phyloP scores from a whole-genome alignment of 2,888 invertebrate species.

The Eustalomyia histrio region DNA sequence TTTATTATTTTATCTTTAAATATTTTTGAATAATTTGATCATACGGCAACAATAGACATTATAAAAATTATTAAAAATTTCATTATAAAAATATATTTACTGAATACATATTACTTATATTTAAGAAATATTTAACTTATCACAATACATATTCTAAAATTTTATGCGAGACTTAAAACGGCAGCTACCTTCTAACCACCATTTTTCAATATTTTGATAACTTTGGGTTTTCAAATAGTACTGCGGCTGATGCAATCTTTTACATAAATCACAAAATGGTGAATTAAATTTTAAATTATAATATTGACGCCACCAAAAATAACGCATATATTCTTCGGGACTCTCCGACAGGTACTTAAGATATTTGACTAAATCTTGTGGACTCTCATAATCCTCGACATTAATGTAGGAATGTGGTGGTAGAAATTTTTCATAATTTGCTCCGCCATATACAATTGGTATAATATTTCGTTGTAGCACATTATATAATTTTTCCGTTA shows the following conservation, averaged over 20 bases:
- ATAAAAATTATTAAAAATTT: conserved; percentile 24
- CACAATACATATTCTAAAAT: conserved; percentile 44
- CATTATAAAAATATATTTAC: conserved; percentile 15
- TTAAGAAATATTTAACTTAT: background rate
- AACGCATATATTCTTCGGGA: conserved; percentile 82
- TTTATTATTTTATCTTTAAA: no score
- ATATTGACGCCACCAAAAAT: conserved; percentile 84
- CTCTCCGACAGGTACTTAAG: conserved; percentile 79
- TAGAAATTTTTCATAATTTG: conserved; percentile 82
- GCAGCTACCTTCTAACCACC: conserved; percentile 77
- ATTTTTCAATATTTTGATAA: conserved; percentile 74
- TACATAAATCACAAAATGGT: conserved; percentile 76
- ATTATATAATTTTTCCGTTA: conserved; percentile 83
- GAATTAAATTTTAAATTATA: conserved; percentile 78
- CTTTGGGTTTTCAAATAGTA: conserved; percentile 69
- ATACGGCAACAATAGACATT: background rate
- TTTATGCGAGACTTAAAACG: conserved; percentile 71
- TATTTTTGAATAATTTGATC: no score
- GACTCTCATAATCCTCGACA: conserved; percentile 82
- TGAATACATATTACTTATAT: no score
- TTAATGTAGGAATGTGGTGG: conserved; percentile 84
- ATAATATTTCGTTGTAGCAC: conserved; percentile 79
- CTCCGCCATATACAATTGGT: conserved; percentile 86
- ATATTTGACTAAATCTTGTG: conserved; percentile 82
- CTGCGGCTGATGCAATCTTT: conserved; percentile 71